Conservation (phyloP, 2,888 invertebrate species). For the Bibio marci region DNA sequence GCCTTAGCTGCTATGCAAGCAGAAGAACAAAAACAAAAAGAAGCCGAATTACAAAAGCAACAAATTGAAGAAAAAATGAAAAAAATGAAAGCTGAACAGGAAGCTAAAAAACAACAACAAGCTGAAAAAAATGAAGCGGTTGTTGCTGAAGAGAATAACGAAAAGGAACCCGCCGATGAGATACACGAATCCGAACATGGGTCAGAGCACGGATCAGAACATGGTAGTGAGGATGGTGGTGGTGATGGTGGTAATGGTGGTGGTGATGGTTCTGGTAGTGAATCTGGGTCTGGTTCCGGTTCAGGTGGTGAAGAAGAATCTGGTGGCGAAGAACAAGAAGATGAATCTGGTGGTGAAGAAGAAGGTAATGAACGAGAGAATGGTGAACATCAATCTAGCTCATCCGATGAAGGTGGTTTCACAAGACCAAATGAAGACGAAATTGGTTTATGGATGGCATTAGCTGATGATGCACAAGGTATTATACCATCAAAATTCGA, state of each 20-base stretch:
- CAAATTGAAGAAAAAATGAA: slow-evolving; percentile 25
- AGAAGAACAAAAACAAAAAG: slow-evolving; percentile 20
- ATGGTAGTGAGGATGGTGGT: slow-evolving; percentile 9
- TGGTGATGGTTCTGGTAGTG: slow-evolving; percentile 1
- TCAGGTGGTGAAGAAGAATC: slow-evolving; percentile 4
- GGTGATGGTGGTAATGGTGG: slow-evolving; percentile 1
- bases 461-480: slow-evolving; percentile 23
- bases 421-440: slow-evolving; percentile 22
- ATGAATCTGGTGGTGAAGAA: not conserved
- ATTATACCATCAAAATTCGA: slow-evolving; percentile 11
- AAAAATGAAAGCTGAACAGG: slow-evolving; percentile 19
- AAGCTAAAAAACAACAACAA: slow-evolving; percentile 10
- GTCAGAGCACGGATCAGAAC: slow-evolving; percentile 9
- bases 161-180: slow-evolving; percentile 9
- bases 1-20: slow-evolving; percentile 22
- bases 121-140: slow-evolving; percentile 16
- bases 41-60: slow-evolving; percentile 20
- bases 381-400: slow-evolving; percentile 10
- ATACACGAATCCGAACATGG: slow-evolving; percentile 9
- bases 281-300: slow-evolving; percentile 1
- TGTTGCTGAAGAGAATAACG: slow-evolving; percentile 10
- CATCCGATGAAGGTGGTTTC: slow-evolving; percentile 22
- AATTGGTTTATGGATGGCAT: slow-evolving; percentile 23
- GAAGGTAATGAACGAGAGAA: slow-evolving; percentile 10
- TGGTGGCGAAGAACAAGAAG: slow-evolving; percentile 3